Base-by-base conservation (phyloP, 2,113 vertebrate genomes). In the Dicaeum eximium region DNA sequence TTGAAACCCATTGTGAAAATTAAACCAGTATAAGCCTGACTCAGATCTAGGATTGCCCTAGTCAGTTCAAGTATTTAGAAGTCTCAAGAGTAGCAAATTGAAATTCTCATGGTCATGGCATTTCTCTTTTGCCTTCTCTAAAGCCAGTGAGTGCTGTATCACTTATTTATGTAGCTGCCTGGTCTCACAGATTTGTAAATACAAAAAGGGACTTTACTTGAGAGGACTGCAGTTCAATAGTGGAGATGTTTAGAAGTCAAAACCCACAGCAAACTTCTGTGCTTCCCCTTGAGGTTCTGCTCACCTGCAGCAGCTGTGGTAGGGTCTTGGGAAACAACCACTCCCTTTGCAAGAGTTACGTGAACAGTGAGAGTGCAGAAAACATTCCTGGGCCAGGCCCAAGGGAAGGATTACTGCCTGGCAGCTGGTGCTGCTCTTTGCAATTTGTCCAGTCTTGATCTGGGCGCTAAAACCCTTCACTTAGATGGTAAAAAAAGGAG, bases 291-390 rank as follows among this genome's bases (percentile, higher is more conserved):
- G n/a, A 23, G 4, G 2, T 37, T 40, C 48, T 17, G 21, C 24
- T 14, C 1, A 1, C 50, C 33, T 27, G 31, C 28, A 15, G 17
- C 13, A 18, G 17, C 20, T 15, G 37, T 10, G 35, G 61, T 38
- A 35, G n/a, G 10, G 9, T 27, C 58, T 28, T 13, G 20, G n/a
- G 51, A 23, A 22, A 31, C 44, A 14, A 20, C 18, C 20, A 16
- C 57, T 7, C 3, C 50, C 44, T 53, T 53, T 6, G 2, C 12
- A 61, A 22, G 5, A 22, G 19, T 37, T 42, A 14, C 0, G 2
- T 15, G 4, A 48, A 40, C 31, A 24, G 24, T 33, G 23, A n/a
- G 21, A 10, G 31, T 15, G 58, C 0, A 1, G 48, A 57, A 42
- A 31, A 10, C 1, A 1, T 24, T 56, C 38, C 21, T 13, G 47